Evolutionary conservation across 2,113 vertebrate genomes (phyloP).

Genomic region (Cyanoderma ruficeps): DNA sequence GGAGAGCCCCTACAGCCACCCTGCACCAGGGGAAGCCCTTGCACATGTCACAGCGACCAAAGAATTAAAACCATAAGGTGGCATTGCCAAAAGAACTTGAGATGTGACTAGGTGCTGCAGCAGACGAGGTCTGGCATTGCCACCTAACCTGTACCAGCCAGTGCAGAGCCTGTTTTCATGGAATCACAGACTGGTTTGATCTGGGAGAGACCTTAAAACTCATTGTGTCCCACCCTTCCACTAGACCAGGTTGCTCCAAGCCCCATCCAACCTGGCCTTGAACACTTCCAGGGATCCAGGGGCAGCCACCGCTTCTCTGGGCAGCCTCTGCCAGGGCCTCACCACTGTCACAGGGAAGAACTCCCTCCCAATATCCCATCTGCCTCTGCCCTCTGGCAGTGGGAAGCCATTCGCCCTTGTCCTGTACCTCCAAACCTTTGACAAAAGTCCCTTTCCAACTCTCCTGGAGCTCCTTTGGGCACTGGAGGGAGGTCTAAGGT

Average conservation of each 20-base stretch:
- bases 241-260: background rate
- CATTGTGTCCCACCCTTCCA: background rate
- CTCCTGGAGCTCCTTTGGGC: background rate
- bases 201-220: background rate
- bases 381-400: background rate
- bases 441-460: background rate
- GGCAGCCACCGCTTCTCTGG: background rate
- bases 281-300: background rate
- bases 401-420: background rate
- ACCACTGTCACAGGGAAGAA: background rate
- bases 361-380: background rate
- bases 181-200: background rate
- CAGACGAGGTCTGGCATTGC: background rate
- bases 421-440: background rate
- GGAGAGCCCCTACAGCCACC: background rate
- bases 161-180: background rate
- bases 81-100: background rate
- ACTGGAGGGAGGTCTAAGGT: background rate
- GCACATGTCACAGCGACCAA: background rate
- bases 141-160: background rate
- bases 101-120: background rate
- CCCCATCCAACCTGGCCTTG: background rate
- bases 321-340: background rate
- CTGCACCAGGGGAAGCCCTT: background rate
- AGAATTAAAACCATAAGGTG: background rate